Percentiles rank a stretch among this genome's conserved stretches.
Conservation (phyloP, 2,113 vertebrate genomes). For the Paramisgurnus dabryanus region DNA sequence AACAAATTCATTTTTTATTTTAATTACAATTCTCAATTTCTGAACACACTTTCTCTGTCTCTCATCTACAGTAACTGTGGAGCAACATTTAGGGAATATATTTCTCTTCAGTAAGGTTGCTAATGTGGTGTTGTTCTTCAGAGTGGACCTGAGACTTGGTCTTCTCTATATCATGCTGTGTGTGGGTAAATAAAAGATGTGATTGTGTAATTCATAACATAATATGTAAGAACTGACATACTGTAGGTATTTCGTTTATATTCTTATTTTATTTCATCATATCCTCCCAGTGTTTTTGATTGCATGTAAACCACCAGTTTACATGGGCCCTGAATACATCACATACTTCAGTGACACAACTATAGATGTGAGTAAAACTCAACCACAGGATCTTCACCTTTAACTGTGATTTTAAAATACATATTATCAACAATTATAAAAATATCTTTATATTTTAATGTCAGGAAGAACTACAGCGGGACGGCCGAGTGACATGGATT, state of each 20-base stretch:
- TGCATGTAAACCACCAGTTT: constrained; percentile 92
- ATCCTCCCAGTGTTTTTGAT: constrained; percentile 88
- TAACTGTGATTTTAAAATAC: too few species aligned
- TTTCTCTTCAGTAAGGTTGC: constrained; percentile 98
- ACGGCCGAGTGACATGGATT: constrained; percentile 87
- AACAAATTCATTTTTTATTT: too few species aligned
- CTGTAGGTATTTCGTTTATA: neutral
- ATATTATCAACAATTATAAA: too few species aligned
- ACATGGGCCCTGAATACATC: constrained; percentile 95
- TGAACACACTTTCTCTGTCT: neutral
- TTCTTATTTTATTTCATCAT: neutral
- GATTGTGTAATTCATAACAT: neutral
- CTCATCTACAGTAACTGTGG: constrained; percentile 67
- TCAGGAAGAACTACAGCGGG: constrained; percentile 88
- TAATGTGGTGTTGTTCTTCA: constrained; percentile 92
- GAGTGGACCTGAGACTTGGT: constrained; percentile 90
- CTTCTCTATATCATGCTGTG: constrained; percentile 88
- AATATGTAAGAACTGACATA: neutral
- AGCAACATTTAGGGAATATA: constrained; percentile 92
- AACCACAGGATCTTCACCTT: too few species aligned
- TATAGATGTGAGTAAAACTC: constrained; percentile 84
- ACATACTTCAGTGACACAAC: constrained; percentile 95
- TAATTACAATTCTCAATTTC: too few species aligned
- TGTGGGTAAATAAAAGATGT: constrained; percentile 80
- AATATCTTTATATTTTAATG: neutral